These are phyloP conservation scores for Drosophila repleta DNA, from an alignment of 1,140 invertebrate genomes.

Conservation along the genomic window DNA sequence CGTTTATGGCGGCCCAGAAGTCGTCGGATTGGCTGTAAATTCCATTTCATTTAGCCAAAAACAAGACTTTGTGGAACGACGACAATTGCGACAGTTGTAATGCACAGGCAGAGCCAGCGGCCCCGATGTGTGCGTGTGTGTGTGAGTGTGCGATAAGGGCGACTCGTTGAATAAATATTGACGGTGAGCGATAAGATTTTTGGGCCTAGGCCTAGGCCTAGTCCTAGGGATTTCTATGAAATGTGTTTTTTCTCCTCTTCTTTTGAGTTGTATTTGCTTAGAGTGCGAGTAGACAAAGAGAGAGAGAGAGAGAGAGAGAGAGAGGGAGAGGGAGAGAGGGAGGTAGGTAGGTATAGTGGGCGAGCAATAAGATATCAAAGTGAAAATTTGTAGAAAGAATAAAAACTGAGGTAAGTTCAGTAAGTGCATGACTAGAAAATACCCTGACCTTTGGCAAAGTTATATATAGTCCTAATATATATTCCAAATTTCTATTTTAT, in stretches of 20 bases:
- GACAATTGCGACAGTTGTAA: slow-evolving; percentile 33
- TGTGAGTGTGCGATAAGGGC: slow-evolving; percentile 14
- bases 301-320: too few species aligned
- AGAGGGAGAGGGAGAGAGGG: too few species aligned
- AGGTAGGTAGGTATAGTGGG: too few species aligned
- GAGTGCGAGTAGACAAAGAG: too few species aligned
- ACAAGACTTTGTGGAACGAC: slow-evolving; percentile 29
- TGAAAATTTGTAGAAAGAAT: too few species aligned
- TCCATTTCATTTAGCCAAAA: slow-evolving; percentile 8
- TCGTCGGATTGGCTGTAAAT: slow-evolving; percentile 13
- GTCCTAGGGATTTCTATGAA: neutral
- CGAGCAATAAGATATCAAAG: too few species aligned
- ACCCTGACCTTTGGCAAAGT: too few species aligned
- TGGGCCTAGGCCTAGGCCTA: neutral
- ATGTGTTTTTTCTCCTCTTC: neutral
- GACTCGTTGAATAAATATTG: slow-evolving; percentile 34
- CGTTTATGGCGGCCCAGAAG: slow-evolving; percentile 8
- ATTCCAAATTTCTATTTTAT: too few species aligned
- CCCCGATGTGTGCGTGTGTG: neutral
- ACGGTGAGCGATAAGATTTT: slow-evolving; percentile 33
- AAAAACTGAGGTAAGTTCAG: neutral
- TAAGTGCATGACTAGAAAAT: too few species aligned
- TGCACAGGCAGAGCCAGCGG: neutral
- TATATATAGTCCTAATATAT: too few species aligned
- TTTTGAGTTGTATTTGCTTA: slow-evolving; percentile 18